Percentiles rank a stretch among this genome's conserved stretches.
These are phyloP conservation scores for Melitaea athalia DNA, from an alignment of 2,888 invertebrate species.

Conservation along the genomic window DNA sequence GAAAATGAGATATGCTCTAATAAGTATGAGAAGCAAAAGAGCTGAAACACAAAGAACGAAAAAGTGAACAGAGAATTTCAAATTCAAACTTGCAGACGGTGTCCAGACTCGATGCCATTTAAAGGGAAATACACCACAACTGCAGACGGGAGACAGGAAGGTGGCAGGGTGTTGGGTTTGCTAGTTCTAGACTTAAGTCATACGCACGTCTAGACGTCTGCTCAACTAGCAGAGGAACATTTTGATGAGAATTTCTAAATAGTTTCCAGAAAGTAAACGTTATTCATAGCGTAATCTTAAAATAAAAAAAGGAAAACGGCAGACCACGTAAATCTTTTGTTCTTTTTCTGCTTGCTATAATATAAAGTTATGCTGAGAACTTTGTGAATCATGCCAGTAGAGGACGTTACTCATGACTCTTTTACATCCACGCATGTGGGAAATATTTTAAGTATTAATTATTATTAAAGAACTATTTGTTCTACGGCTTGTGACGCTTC, in stretches of 20 bases:
- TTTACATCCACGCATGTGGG: not conserved
- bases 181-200: constrained; percentile 42
- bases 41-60: not conserved
- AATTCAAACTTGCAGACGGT: constrained; percentile 13
- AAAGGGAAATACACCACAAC: constrained; percentile 9
- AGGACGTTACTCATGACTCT: constrained; percentile 3
- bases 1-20: not conserved
- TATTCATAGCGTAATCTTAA: not conserved
- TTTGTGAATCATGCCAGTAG: not conserved
- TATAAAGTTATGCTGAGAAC: constrained; percentile 2
- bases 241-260: not conserved
- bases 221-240: not conserved
- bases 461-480: not conserved
- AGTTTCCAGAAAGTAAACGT: not conserved
- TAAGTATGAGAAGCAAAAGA: not conserved
- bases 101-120: constrained; percentile 15
- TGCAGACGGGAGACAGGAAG: constrained; percentile 19
- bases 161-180: constrained; percentile 19
- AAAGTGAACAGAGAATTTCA: not conserved
- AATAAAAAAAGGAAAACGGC: not conserved
- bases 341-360: constrained; percentile 1
- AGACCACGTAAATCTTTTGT: constrained; percentile 6
- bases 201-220: constrained; percentile 61
- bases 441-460: constrained; percentile 5
- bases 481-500: not conserved